These are phyloP conservation scores for Andrena chrysosceles DNA, from an alignment of 2,888 invertebrate species.

Conservation along the genomic window DNA sequence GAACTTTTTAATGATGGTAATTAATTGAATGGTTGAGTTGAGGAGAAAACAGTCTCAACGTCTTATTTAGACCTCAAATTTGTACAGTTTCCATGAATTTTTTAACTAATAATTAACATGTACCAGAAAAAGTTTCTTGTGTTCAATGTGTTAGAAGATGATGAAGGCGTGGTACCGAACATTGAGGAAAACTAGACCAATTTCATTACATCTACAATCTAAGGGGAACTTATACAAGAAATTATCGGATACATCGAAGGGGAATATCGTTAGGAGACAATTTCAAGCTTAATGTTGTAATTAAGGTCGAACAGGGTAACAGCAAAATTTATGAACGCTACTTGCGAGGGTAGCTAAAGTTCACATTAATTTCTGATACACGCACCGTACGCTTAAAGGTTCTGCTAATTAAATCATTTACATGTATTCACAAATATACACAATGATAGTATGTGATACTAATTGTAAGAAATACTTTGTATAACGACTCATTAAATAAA, in stretches of 20 bases:
- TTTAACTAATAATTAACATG: not conserved
- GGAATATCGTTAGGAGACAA: constrained; percentile 13
- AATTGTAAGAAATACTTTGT: not conserved
- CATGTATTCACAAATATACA: not conserved
- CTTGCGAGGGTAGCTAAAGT: constrained; percentile 19
- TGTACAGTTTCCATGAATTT: not conserved
- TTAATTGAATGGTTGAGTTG: not conserved
- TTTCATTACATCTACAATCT: constrained; percentile 3
- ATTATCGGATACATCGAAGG: constrained; percentile 2
- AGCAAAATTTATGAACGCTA: constrained; percentile 36
- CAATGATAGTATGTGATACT: too few relatives aligned
- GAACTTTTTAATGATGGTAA: not conserved
- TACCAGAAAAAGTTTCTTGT: not conserved
- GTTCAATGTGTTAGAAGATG: not conserved
- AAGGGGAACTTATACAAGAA: constrained; percentile 1
- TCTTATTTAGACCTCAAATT: not conserved
- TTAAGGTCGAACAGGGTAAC: constrained; percentile 30
- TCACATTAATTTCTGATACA: constrained; percentile 13
- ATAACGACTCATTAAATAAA: not conserved
- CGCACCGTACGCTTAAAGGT: constrained; percentile 2
- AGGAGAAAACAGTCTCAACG: not conserved
- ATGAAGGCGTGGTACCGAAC: not conserved
- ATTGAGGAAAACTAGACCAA: not conserved
- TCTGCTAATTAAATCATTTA: constrained; percentile 6
- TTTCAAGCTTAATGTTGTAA: constrained; percentile 29